phyloP scores from a whole-genome alignment of 2,888 invertebrate species.

The Drosophila gaucha region DNA sequence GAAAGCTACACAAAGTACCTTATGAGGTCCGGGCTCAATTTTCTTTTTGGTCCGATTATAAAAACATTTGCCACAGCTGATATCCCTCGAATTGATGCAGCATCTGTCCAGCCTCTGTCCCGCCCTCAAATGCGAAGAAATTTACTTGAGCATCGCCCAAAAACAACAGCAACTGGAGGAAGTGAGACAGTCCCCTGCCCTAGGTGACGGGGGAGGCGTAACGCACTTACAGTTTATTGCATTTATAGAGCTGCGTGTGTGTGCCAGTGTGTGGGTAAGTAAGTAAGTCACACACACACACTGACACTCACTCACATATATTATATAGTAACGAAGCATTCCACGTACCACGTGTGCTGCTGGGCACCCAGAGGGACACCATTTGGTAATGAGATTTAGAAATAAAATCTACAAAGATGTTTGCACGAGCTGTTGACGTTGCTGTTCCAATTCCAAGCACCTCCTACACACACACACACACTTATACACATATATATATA shows the following conservation, averaged over 20 bases:
- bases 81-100: slow-evolving; percentile 63
- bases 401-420: slow-evolving; percentile 81
- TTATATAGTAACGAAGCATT: slow-evolving; percentile 12
- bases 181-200: not conserved
- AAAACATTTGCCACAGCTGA: slow-evolving; percentile 76
- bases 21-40: slow-evolving; percentile 26
- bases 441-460: slow-evolving; percentile 27
- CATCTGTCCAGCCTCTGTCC: not conserved
- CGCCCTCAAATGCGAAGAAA: slow-evolving; percentile 11
- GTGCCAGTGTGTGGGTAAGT: slow-evolving; percentile 37
- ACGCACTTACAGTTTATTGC: slow-evolving; percentile 78
- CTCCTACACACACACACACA: slow-evolving; percentile 1
- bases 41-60: slow-evolving; percentile 61
- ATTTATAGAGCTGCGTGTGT: slow-evolving; percentile 57
- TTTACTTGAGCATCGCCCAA: slow-evolving; percentile 27
- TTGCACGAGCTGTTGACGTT: slow-evolving; percentile 77
- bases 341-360: slow-evolving; percentile 42
- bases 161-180: slow-evolving; percentile 24
- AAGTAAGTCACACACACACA: slow-evolving; percentile 25
- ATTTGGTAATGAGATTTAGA: slow-evolving; percentile 80
- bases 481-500: not conserved
- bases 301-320: slow-evolving; percentile 1
- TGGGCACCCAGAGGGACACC: slow-evolving; percentile 70
- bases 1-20: slow-evolving; percentile 30
- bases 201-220: slow-evolving; percentile 20